phyloP scores from a whole-genome alignment of 2,888 invertebrate genomes.

The Drosophila parthenogenetica region DNA sequence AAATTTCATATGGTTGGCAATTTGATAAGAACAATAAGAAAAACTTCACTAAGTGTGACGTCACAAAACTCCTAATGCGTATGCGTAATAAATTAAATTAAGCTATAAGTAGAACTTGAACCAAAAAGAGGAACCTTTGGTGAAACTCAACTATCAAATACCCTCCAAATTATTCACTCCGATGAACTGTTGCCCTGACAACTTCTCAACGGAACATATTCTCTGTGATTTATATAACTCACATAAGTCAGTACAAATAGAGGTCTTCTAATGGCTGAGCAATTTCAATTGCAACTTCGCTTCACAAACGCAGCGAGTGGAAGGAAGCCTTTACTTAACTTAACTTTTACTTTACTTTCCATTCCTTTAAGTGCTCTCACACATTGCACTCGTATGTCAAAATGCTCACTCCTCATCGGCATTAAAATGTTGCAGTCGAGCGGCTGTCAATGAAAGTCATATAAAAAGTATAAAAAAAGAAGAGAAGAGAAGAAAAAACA shows the following conservation, averaged over 20 bases:
- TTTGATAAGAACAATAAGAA: not conserved
- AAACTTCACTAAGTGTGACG: not conserved
- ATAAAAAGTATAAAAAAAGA: conserved; percentile 49
- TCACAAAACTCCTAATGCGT: conserved; percentile 17
- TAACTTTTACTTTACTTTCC: conserved; percentile 4
- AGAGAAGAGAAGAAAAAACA: conserved; percentile 39
- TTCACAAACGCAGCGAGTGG: conserved; percentile 18
- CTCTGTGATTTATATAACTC: conserved; percentile 1
- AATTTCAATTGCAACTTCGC: conserved; percentile 26
- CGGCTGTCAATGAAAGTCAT: conserved; percentile 42
- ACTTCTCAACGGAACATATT: not conserved
- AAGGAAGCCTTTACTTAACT: conserved; percentile 24
- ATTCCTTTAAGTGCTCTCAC: conserved; percentile 22
- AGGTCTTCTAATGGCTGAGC: conserved; percentile 12
- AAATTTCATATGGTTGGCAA: conserved; percentile 8
- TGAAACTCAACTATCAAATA: not conserved
- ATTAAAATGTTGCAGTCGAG: conserved; percentile 41
- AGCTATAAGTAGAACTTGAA: not conserved
- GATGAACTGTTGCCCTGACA: not conserved
- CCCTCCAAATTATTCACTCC: conserved; percentile 5
- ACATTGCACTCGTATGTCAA: conserved; percentile 30
- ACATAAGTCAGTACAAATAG: conserved; percentile 17
- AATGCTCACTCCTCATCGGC: conserved; percentile 21
- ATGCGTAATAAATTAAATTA: conserved; percentile 36
- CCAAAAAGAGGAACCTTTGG: too few species aligned